These are phyloP conservation scores for Sicus ferrugineus DNA, from an alignment of 2,888 invertebrate species.

Conservation along the genomic window DNA sequence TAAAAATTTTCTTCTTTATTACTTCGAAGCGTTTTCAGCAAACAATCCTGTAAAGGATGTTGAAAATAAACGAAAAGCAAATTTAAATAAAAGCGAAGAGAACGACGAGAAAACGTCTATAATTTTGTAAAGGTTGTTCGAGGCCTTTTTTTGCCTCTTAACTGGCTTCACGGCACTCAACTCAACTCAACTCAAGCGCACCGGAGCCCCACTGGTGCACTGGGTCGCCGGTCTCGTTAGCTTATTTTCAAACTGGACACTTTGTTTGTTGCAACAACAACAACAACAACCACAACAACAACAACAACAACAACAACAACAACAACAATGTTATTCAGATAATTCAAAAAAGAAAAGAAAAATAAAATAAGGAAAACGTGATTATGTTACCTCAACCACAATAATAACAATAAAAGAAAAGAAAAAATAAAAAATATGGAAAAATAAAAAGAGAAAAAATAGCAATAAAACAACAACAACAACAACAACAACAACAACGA, in stretches of 20 bases:
- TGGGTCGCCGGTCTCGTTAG: no score
- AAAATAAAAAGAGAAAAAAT: neutral
- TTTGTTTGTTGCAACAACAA: no score
- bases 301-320: neutral
- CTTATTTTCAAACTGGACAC: no score
- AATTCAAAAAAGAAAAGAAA: neutral
- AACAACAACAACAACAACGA: neutral
- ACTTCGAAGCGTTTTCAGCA: no score
- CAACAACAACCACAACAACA: neutral
- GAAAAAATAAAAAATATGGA: neutral
- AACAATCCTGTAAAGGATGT: no score
- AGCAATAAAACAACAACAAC: neutral
- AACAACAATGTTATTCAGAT: constrained; percentile 3
- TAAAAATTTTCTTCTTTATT: neutral
- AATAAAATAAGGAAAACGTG: neutral
- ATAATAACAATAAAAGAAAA: no score
- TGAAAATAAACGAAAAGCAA: no score
- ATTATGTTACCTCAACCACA: constrained; percentile 20
- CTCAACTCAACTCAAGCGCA: no score
- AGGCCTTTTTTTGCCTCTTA: constrained; percentile 20
- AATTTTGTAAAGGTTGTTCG: constrained; percentile 18
- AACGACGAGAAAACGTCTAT: neutral
- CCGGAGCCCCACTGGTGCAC: no score
- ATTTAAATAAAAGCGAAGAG: neutral
- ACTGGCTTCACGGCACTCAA: neutral